Evolutionary conservation across 2,888 invertebrate species (phyloP), one percentile per base, ranked within the genome.

Genomic region (Nasonia oneida): DNA sequence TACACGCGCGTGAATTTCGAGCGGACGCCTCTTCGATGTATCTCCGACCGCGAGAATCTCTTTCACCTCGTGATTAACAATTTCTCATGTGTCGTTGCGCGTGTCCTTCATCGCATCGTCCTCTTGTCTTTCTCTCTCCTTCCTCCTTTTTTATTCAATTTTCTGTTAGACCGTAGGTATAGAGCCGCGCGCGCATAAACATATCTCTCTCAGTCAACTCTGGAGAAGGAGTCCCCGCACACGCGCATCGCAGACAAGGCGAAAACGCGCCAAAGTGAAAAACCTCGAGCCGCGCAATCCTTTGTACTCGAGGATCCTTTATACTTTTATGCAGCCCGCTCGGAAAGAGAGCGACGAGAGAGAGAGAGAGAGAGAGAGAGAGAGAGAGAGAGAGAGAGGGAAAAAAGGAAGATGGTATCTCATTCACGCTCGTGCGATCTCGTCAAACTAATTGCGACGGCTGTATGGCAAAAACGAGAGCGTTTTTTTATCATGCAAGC

Each of bases 1-100:
- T 37, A 23, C 70, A 50, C n/a, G 33, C 33, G 50, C 64, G 74
- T 70, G 57, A 83, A 64, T 73, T 78, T 78, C 64, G 76, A 64
- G 67, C 53, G 33, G 2, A 15, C 71, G 37, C 15, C 50, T 73
- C 77, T 61, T 74, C 76, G 50, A 12, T 67, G 33, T 67, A 67
- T 67, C 67, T 39, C 70, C n/a, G 67, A 29, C 10, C 67, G 67
- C 57, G 18, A 42, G 39, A 29, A 33, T 42, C 37, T 15, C 73
- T 18, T 33, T 37, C 57, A n/a, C 57, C 47, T 42, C n/a, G 15
- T 50, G 61, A 83, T 83, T 77, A 83, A 77, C 29, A 71, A 71
- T 50, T 61, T 77, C 71, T 77, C 57, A 29, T 67, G 39, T 18
- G 29, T 70, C 42, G n/a, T 70, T 75, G 67, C 15, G 67, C 67